These are phyloP conservation scores for Desoria tigrina DNA, from an alignment of 2,888 invertebrate species.

Conservation along the genomic window DNA sequence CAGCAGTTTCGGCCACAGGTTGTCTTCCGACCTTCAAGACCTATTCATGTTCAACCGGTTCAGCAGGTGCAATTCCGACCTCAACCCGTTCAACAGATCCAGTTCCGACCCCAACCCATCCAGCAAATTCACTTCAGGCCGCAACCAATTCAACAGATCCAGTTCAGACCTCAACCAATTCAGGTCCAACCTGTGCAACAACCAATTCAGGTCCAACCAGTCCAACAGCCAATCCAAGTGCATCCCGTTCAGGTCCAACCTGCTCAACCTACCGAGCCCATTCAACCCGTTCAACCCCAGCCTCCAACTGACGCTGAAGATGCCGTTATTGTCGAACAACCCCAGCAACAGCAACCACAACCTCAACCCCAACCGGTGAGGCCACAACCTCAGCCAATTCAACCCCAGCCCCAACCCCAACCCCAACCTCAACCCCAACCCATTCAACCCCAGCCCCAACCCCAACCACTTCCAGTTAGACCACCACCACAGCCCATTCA, in stretches of 20 bases:
- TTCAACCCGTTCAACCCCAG: conserved; percentile 9
- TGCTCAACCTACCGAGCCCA: conserved; percentile 2
- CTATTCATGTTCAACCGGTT: conserved; percentile 1
- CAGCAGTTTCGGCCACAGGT: neutral
- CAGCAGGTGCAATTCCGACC: neutral
- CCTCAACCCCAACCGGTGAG: conserved; percentile 55
- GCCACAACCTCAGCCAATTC: conserved; percentile 56
- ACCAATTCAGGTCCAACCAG: conserved; percentile 7
- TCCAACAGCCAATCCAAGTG: neutral
- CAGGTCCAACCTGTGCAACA: conserved; percentile 9
- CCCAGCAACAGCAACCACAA: conserved; percentile 40
- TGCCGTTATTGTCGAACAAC: conserved; percentile 9
- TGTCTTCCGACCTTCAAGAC: neutral
- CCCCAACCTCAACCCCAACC: conserved; percentile 49
- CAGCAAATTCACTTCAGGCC: conserved; percentile 3
- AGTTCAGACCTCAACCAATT: conserved; percentile 6
- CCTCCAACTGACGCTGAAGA: neutral
- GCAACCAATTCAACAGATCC: conserved; percentile 5
- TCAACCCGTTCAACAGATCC: neutral
- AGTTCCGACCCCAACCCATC: conserved; percentile 1
- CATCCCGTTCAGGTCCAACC: conserved; percentile 23
- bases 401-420: conserved; percentile 50
- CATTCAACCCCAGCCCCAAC: conserved; percentile 48
- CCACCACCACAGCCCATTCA: conserved; percentile 48
- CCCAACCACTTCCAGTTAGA: conserved; percentile 45